Conservation (phyloP, 2,113 vertebrate genomes). For the Pteropus alecto region DNA sequence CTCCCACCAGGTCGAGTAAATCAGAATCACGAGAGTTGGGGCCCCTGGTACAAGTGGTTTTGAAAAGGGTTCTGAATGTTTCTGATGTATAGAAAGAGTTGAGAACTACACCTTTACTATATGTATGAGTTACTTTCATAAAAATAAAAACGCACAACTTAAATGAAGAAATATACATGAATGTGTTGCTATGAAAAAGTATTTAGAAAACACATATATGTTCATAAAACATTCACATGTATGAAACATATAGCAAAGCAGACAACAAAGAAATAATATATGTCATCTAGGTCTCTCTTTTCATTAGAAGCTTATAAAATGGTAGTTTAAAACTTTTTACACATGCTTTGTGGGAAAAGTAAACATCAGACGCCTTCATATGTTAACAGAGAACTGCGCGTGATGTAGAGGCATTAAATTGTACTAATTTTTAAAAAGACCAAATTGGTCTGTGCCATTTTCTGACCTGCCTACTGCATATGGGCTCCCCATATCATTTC, state of each 20-base stretch:
- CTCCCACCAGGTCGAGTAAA: not conserved
- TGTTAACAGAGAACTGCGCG: not conserved
- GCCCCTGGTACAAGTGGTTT: not conserved
- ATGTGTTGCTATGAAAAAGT: not conserved
- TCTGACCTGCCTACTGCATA: not conserved
- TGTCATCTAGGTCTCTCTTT: not conserved
- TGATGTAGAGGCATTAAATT: not conserved
- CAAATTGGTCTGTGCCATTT: not conserved
- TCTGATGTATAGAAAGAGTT: not conserved
- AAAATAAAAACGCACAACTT: not conserved
- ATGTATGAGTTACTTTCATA: not conserved
- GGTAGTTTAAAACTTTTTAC: not conserved
- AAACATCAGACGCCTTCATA: not conserved
- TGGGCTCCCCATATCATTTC: not conserved
- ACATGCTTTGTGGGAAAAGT: not conserved
- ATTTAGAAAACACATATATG: not conserved
- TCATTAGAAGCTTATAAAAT: conserved; percentile 2
- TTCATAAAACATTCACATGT: not conserved
- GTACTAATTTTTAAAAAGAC: not conserved
- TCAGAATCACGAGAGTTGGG: not conserved
- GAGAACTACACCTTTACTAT: not conserved
- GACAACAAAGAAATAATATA: not conserved
- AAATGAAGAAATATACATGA: not conserved
- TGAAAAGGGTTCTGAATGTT: not conserved
- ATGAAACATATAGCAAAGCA: not conserved